Evolutionary conservation across 1,140 invertebrate genomes (phyloP).

Genomic region (Zaprionus nigranus): DNA sequence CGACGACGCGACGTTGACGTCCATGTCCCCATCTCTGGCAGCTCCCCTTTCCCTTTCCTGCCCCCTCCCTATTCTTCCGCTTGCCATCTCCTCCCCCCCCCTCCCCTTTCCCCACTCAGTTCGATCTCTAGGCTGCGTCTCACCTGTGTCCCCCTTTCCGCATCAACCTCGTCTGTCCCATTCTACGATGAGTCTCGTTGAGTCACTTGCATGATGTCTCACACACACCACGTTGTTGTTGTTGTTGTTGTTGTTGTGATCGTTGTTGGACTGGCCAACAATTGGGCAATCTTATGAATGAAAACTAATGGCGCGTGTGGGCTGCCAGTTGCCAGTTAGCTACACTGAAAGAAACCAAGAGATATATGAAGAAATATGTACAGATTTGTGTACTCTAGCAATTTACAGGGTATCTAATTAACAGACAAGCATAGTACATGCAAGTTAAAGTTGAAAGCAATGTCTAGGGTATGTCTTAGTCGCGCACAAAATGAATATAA

Average conservation of each 20-base stretch:
- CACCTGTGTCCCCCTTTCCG: not conserved
- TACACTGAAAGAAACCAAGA: not conserved
- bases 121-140: slow-evolving; percentile 14
- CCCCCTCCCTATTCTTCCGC: not conserved
- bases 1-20: slow-evolving; percentile 40
- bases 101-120: not conserved
- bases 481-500: not conserved
- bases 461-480: not conserved
- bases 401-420: not conserved
- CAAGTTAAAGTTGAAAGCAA: not conserved
- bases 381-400: not conserved
- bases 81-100: not conserved
- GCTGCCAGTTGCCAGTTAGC: slow-evolving; percentile 22
- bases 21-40: not conserved
- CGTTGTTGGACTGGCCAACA: slow-evolving; percentile 20
- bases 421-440: not conserved
- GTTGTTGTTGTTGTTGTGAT: not conserved
- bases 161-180: not conserved
- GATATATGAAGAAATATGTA: not conserved
- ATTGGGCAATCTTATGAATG: slow-evolving; percentile 59
- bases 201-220: slow-evolving; percentile 39
- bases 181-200: slow-evolving; percentile 35
- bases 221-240: not conserved
- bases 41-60: not conserved
- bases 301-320: slow-evolving; percentile 37